These are phyloP conservation scores for Pampus argenteus DNA, from an alignment of 2,797 vertebrate species.

Conservation along the genomic window DNA sequence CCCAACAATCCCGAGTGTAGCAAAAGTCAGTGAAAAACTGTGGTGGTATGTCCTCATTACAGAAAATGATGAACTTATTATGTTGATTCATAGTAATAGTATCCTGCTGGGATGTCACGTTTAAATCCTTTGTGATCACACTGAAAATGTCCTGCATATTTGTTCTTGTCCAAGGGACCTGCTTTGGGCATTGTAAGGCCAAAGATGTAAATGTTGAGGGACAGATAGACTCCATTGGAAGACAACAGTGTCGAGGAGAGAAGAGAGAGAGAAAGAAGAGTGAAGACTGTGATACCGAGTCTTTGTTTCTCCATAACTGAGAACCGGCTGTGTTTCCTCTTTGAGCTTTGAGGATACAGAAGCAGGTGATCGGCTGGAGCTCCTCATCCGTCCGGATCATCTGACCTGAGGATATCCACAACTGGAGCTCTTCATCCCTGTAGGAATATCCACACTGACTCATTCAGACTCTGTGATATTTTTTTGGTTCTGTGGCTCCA, in stretches of 20 bases:
- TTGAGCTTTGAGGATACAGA: conserved; percentile 87
- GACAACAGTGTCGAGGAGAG: neutral
- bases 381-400: conserved; percentile 84
- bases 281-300: neutral
- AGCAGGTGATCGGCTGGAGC: conserved; percentile 83
- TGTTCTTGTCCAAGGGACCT: conserved; percentile 25
- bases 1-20: conserved; percentile 50
- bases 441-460: conserved; percentile 14
- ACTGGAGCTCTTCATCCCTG: conserved; percentile 89
- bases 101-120: conserved; percentile 67
- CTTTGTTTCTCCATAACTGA: conserved; percentile 81
- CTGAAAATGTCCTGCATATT: conserved; percentile 32
- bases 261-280: neutral
- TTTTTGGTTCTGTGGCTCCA: neutral
- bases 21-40: conserved; percentile 66
- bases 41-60: conserved; percentile 70
- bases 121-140: conserved; percentile 32
- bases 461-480: neutral
- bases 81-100: conserved; percentile 49
- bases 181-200: conserved; percentile 2
- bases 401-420: conserved; percentile 86
- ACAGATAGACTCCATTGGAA: neutral
- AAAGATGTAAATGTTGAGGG: neutral
- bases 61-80: conserved; percentile 40
- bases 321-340: conserved; percentile 75